Evolutionary conservation across 92 coral and sea anemone species (phyloP), one percentile per base, ranked within the genome.

Genomic region (Phenganax subtilis): DNA sequence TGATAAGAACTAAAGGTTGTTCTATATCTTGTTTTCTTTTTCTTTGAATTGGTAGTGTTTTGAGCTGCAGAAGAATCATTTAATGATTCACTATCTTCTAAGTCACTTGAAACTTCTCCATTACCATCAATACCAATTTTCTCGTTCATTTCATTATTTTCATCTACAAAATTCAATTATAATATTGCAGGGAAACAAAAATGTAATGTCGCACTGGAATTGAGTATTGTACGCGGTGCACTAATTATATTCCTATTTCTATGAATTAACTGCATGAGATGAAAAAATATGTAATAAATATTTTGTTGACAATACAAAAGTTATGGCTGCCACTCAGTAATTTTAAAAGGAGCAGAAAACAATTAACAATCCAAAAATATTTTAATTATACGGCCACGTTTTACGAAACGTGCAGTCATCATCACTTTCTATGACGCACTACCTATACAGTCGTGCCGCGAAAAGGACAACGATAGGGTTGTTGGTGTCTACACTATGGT

Each of bases 1-100:
- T 96, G 99, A 84, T 87, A 96, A 61, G 92, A 97, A 56, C 97
- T 92, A 70, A 96, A 96, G 0, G 99, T 96, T n/a, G 99, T 96
- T 53, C 99, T 81, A 75, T 96, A 96, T 54, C 99, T 86, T 11
- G 99, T 96, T 58, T 96, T 96, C 82, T 96, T 96, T 84, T 96
- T 96, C 87, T 96, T 96, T 27, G 97, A 80, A 82, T 80, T 63
- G n/a, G 88, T 60, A 28, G 72, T 82, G 30, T 81, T 75, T 4
- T 87, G 80, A 30, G 85, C 90, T 53, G 88, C 90, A 17, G 90
- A 75, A 8, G 82, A 31, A 11, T 88, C 85, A 44, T 92, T 91
- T 10, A 57, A 62, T 6, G 62, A 54, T 17, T 63, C 83, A 51
- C 54, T 54, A 64, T 79, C 74, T 54, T 79, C 83, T n/a, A 53